phyloP scores from a whole-genome alignment of 2,888 invertebrate species.

The Rotaria sp. region DNA sequence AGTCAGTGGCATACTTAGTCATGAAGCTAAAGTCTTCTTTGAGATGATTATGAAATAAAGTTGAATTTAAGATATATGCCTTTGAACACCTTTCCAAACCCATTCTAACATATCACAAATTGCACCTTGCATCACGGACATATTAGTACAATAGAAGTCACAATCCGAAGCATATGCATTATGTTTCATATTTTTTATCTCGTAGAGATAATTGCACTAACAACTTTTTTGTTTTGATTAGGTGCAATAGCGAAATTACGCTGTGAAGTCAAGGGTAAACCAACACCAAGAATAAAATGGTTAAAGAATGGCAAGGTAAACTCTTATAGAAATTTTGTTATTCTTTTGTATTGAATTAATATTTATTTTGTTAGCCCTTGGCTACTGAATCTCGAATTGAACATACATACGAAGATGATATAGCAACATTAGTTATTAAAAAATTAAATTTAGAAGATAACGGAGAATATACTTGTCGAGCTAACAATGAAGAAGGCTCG shows the following conservation, averaged over 20 bases:
- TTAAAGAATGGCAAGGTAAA: slow-evolving; percentile 80
- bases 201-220: too few species aligned
- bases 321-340: neutral
- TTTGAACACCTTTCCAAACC: too few species aligned
- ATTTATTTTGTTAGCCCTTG: slow-evolving; percentile 55
- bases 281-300: slow-evolving; percentile 68
- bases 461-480: slow-evolving; percentile 85
- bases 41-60: too few species aligned
- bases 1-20: too few species aligned
- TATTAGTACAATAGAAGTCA: too few species aligned
- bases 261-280: slow-evolving; percentile 44
- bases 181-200: too few species aligned
- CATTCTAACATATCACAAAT: too few species aligned
- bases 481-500: slow-evolving; percentile 81
- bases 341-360: too few species aligned
- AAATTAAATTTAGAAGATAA: slow-evolving; percentile 75
- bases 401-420: slow-evolving; percentile 59
- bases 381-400: neutral
- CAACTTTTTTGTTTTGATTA: neutral
- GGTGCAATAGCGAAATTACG: slow-evolving; percentile 32
- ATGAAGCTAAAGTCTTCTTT: too few species aligned
- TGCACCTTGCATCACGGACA: too few species aligned
- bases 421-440: slow-evolving; percentile 71
- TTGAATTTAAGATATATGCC: too few species aligned
- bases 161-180: too few species aligned